Evolutionary conservation across 2,797 vertebrate species (phyloP).

Genomic region (Chaetodon trifasciatus): DNA sequence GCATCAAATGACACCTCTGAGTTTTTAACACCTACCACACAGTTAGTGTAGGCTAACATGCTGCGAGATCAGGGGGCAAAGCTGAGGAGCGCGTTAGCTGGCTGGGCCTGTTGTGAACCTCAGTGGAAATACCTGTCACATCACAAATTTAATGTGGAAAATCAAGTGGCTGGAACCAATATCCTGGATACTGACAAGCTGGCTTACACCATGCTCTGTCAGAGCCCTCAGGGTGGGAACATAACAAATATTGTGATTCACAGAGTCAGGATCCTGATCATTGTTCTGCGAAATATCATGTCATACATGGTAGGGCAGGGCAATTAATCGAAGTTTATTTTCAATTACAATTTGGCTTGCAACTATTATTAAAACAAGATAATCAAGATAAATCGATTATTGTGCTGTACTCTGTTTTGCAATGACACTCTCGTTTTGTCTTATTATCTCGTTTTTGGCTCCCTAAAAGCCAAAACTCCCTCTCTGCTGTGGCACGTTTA

Average conservation of each 20-base stretch:
- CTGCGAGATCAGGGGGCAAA: slow-evolving; percentile 27
- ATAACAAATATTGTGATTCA: slow-evolving; percentile 31
- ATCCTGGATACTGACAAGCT: slow-evolving; percentile 18
- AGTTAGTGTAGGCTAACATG: slow-evolving; percentile 4
- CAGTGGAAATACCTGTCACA: slow-evolving; percentile 53
- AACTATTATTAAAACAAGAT: too few species aligned
- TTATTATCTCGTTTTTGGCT: too few species aligned
- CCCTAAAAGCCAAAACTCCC: too few species aligned
- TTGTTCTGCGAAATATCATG: slow-evolving; percentile 19
- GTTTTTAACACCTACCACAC: slow-evolving; percentile 18
- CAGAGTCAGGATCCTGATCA: slow-evolving; percentile 7
- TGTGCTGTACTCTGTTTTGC: too few species aligned
- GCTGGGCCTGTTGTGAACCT: slow-evolving; percentile 20
- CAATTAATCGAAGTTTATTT: too few species aligned
- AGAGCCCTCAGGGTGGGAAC: slow-evolving; percentile 36
- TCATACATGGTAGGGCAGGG: neutral
- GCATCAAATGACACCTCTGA: slow-evolving; percentile 29
- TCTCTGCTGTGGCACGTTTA: too few species aligned
- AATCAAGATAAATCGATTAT: too few species aligned
- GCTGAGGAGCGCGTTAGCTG: slow-evolving; percentile 19
- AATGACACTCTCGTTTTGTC: too few species aligned
- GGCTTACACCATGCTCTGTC: neutral
- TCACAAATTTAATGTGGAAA: slow-evolving; percentile 52
- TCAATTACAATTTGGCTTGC: too few species aligned
- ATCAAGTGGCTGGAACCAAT: slow-evolving; percentile 50